Evolutionary conservation across 2,113 vertebrate genomes (phyloP), one percentile per base, ranked within the genome.

Genomic region (Cheilinus undulatus): DNA sequence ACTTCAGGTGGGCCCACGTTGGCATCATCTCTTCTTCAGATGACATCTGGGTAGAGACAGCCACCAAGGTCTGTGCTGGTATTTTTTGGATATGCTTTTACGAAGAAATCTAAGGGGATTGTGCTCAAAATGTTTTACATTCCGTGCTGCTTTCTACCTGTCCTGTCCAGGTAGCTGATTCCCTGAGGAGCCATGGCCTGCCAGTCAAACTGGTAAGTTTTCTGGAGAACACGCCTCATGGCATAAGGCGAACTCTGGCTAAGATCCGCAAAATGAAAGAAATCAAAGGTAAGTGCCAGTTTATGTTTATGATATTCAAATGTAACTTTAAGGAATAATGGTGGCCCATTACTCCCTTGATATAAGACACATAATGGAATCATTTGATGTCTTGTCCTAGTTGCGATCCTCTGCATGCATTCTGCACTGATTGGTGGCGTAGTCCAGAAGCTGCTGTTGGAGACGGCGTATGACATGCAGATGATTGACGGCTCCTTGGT

Each of bases 401-500:
- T 92, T 78, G 87, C 95, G 40, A 82, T 95, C 76, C 93, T 95
- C 68, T 95, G 94, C 79, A 95, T 95, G 95, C 95, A 95, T 88
- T 95, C 95, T 0, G 92, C 73, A 3, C 83, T 95, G 58, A 89
- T 94, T 0, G 94, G 95, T 1, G 94, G 94, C 2, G 50, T 43
- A 22, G 51, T 69, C 32, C 95, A 95, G 86, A 86, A 77, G 85
- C 78, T 82, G 14, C 76, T 95, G 2, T 51, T 95, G 87, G 95
- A 95, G 76, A 88, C 72, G 1, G 94, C 94, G 5, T 83, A 92
- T 24, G 94, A 95, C 68, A 88, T 95, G 93, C 81, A 65, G 27
- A 89, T 94, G 93, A 92, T 84, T 0, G 94, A 94, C 11, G 93
- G 94, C 51, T 92, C 91, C 3, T 30, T 93, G 76, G 88, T 92